Conservation (phyloP, 2,113 vertebrate genomes). For the Saguinus midas region DNA sequence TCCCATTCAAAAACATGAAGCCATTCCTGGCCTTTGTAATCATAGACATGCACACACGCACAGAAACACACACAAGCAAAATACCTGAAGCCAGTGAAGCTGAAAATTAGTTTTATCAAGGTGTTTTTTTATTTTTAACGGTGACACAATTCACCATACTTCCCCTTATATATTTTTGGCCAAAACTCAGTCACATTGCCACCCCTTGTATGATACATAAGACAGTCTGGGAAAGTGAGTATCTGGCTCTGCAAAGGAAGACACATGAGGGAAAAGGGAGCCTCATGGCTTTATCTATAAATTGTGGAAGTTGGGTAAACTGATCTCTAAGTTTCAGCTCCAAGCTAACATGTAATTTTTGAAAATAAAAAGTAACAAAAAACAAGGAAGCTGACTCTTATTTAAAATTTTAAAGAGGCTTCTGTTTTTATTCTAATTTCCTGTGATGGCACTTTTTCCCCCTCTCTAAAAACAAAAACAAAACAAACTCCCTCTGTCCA, state of each 20-base stretch:
- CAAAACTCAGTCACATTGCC: not conserved
- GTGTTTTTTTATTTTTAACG: not conserved
- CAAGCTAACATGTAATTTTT: not conserved
- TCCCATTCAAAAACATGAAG: slow-evolving; percentile 18
- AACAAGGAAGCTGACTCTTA: not conserved
- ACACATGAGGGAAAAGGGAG: not conserved
- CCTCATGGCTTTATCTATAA: not conserved
- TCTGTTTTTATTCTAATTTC: slow-evolving; percentile 36
- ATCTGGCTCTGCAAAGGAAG: not conserved
- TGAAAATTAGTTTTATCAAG: not conserved
- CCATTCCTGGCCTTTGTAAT: not conserved
- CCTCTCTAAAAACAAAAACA: slow-evolving; percentile 22
- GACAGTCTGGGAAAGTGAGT: not conserved
- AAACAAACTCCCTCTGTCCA: slow-evolving; percentile 27
- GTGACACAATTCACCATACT: not conserved
- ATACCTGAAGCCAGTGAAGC: not conserved
- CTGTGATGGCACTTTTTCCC: not conserved
- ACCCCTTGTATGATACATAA: not conserved
- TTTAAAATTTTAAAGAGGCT: not conserved
- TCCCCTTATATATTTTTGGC: not conserved
- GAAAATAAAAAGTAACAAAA: slow-evolving; percentile 36
- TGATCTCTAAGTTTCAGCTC: not conserved
- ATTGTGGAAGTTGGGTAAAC: not conserved
- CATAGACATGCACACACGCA: not conserved
- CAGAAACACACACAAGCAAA: not conserved